Base-by-base conservation (phyloP, 1,140 invertebrate genomes). In the Nomia melanderi region DNA sequence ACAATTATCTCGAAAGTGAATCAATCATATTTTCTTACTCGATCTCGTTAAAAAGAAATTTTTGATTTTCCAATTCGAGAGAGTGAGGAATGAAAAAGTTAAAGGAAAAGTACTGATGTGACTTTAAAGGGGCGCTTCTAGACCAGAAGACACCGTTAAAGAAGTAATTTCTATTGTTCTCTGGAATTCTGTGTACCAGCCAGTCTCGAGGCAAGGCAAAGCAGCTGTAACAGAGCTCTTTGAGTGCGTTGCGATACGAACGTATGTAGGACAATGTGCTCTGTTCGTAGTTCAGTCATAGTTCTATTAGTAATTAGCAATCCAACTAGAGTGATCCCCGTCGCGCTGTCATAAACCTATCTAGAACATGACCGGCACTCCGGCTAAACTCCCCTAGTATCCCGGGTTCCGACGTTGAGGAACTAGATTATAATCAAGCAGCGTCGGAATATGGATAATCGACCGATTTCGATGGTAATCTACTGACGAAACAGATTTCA, bases 261-360 rank as follows among this genome's bases (percentile, higher is more conserved):
- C 47, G n/a, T 71, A 62, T 56, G 57, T 25, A 12, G 33, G 17
- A 17, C 44, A 50, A 25, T 47, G 57, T 44, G 17, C 67, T 39
- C 36, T 54, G 44, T 54, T 82, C 63, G 64, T 39, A 75, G 59
- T 77, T 64, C 62, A 36, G 50, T 83, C 77, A 75, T 62, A 72
- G 64, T 82, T 78, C 80, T 83, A 66, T 66, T 82, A 73, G 65
- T 69, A 82, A 83, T 83, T 82, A 83, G 81, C 75, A 82, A 75
- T 69, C 70, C 80, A 74, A 66, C 57, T 77, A 53, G 69, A 78
- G 64, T 83, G 81, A 83, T 83, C 79, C 44, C 63, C 41, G 70
- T 73, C 60, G 56, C 59, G 65, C 72, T 82, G 81, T 82, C 81
- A 83, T 79, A 67, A 72, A 65, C 64, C 59, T 64, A 77, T 78